Conservation (phyloP, 2,888 invertebrate genomes). For the Polietes domitor region DNA sequence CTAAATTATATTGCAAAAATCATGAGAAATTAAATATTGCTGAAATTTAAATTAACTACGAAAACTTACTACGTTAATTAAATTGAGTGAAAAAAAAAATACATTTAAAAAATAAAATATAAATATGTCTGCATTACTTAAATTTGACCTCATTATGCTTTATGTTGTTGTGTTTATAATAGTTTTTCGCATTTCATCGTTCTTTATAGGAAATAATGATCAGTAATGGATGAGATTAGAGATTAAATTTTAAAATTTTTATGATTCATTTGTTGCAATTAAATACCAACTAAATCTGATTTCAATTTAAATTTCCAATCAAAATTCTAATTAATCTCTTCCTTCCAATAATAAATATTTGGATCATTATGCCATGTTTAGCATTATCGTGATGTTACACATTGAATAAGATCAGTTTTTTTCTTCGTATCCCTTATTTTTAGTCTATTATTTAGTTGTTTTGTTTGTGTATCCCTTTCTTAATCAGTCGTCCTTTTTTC, state of each 20-base stretch:
- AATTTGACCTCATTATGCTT: conserved; percentile 31
- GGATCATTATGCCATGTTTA: no score
- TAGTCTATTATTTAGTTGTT: conserved; percentile 41
- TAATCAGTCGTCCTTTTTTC: conserved; percentile 75
- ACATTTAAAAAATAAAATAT: background rate
- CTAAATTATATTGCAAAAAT: conserved; percentile 41
- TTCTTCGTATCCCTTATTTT: background rate
- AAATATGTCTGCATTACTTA: background rate
- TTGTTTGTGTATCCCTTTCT: conserved; percentile 60
- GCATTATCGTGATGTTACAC: no score
- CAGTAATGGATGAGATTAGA: no score
- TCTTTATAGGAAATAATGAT: no score
- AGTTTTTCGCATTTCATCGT: background rate
- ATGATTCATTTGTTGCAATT: background rate
- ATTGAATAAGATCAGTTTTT: no score
- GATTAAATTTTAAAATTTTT: background rate
- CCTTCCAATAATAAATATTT: no score
- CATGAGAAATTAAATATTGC: conserved; percentile 33
- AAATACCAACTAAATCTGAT: background rate
- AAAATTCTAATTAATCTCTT: no score
- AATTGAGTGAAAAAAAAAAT: background rate
- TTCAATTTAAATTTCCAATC: background rate
- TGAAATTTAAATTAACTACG: conserved; percentile 36
- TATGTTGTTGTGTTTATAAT: background rate
- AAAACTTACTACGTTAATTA: conserved; percentile 37